These are phyloP conservation scores for Bombus sibiricus DNA, from an alignment of 1,140 invertebrate species.

Conservation along the genomic window DNA sequence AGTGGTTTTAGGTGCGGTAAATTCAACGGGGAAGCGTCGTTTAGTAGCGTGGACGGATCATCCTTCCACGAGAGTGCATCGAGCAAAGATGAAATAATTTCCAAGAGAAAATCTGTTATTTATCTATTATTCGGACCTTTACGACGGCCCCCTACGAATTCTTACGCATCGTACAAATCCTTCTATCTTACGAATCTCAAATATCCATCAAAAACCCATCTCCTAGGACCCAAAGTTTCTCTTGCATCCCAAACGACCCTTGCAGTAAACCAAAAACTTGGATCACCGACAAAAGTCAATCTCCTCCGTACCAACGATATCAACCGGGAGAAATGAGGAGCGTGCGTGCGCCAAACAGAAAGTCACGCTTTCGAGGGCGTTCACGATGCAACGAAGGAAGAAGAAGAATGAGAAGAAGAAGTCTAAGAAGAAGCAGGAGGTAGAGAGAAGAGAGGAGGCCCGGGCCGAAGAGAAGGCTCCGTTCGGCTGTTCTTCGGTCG, in stretches of 20 bases:
- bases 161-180: too few relatives aligned
- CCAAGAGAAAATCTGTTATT: too few relatives aligned
- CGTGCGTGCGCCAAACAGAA: constrained; percentile 16
- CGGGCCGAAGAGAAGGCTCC: constrained; percentile 15
- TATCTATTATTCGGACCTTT: too few relatives aligned
- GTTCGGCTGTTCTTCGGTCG: constrained; percentile 43
- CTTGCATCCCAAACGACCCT: too few relatives aligned
- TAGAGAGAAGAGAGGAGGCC: background rate
- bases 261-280: background rate
- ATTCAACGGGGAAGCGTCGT: background rate
- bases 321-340: background rate
- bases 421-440: background rate
- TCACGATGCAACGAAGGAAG: background rate
- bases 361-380: constrained; percentile 54
- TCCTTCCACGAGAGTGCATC: too few relatives aligned
- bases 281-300: background rate
- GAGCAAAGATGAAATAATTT: too few relatives aligned
- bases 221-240: too few relatives aligned
- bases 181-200: too few relatives aligned
- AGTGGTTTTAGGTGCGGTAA: background rate
- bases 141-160: too few relatives aligned
- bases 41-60: background rate
- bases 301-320: background rate
- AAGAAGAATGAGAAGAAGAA: background rate
- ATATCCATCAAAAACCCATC: too few relatives aligned